Evolutionary conservation across 2,113 vertebrate genomes (phyloP).

Genomic region (Macquaria australasica): DNA sequence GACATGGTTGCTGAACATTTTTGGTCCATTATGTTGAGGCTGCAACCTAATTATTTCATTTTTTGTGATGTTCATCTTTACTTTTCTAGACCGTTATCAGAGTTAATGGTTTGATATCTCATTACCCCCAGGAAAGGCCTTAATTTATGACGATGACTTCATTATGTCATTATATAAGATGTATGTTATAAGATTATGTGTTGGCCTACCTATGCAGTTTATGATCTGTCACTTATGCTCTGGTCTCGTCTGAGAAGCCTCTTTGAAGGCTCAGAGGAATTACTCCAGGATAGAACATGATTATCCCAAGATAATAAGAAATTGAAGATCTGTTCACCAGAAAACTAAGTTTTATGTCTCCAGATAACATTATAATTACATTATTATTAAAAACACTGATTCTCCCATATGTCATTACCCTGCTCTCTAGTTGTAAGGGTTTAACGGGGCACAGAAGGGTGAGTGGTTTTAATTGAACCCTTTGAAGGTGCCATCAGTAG

Average conservation of each 20-base stretch:
- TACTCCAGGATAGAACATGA: not conserved
- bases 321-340: not conserved
- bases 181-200: not conserved
- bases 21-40: not conserved
- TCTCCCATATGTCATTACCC: not conserved
- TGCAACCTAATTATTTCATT: not conserved
- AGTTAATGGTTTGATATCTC: not conserved
- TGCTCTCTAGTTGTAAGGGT: not conserved
- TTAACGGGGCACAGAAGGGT: not conserved
- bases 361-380: not conserved
- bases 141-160: not conserved
- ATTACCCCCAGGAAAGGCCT: slow-evolving; percentile 6
- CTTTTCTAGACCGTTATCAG: not conserved
- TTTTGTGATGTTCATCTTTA: not conserved
- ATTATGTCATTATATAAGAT: not conserved
- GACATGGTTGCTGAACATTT: not conserved
- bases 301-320: not conserved
- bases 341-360: not conserved
- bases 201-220: not conserved
- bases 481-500: too few relatives aligned
- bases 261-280: not conserved
- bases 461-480: not conserved
- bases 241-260: not conserved
- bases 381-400: not conserved
- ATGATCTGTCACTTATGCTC: not conserved